These are phyloP conservation scores for Botrylloides violaceus DNA, from an alignment of 23 tunicate genomes.

Conservation along the genomic window DNA sequence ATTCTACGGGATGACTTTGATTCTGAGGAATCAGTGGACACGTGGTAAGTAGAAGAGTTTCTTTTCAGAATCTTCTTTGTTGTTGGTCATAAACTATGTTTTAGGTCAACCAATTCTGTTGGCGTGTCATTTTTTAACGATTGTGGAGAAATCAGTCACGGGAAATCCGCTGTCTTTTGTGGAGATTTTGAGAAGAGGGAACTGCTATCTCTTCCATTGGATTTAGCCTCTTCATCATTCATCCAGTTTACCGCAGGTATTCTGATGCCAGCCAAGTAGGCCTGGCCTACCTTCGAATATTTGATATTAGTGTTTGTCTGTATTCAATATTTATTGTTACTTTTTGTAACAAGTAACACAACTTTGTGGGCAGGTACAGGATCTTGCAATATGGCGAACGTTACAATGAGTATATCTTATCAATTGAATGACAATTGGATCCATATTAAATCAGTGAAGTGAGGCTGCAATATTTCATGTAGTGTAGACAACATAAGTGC, in stretches of 20 bases:
- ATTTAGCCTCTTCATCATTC: constrained; percentile 31
- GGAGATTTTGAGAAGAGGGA: constrained; percentile 5
- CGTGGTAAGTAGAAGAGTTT: constrained; percentile 50
- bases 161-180: constrained; percentile 64
- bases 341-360: too few species aligned
- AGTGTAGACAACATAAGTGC: too few species aligned
- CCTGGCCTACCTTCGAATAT: too few species aligned
- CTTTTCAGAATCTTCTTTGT: too few species aligned
- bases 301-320: too few species aligned
- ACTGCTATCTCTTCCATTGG: constrained; percentile 36
- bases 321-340: neutral
- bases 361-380: neutral
- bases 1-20: constrained; percentile 67
- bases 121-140: constrained; percentile 12
- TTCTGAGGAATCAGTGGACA: constrained; percentile 13
- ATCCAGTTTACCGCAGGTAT: constrained; percentile 44
- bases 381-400: neutral
- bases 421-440: neutral
- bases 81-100: too few species aligned
- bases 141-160: constrained; percentile 33
- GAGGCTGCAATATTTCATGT: too few species aligned
- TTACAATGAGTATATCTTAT: neutral
- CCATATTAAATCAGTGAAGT: neutral
- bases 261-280: too few species aligned
- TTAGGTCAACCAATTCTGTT: constrained; percentile 28